These are phyloP conservation scores for Lophochroa leadbeateri DNA, from an alignment of 2,113 vertebrate genomes.

Conservation along the genomic window DNA sequence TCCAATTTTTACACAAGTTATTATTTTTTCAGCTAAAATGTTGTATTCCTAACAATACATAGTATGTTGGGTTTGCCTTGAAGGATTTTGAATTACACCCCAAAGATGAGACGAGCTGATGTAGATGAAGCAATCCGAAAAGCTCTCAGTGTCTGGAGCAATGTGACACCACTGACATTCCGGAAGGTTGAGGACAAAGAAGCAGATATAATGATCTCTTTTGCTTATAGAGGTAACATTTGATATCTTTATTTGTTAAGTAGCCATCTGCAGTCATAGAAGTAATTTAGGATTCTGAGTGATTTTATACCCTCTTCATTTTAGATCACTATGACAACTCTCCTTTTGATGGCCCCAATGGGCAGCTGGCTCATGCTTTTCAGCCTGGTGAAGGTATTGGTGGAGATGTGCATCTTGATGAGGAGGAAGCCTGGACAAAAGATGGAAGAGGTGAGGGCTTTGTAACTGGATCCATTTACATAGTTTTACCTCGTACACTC, in stretches of 20 bases:
- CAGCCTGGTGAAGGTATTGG: slow-evolving; percentile 85
- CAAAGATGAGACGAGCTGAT: slow-evolving; percentile 73
- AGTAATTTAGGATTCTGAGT: neutral
- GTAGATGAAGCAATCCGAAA: slow-evolving; percentile 76
- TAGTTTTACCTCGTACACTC: rapidly evolving
- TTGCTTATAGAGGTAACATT: slow-evolving; percentile 73
- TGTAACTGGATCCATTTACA: neutral
- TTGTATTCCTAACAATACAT: neutral
- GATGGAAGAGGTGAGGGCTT: slow-evolving; percentile 67
- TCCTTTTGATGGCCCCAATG: slow-evolving; percentile 89
- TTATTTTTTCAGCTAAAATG: neutral
- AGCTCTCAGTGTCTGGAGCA: slow-evolving; percentile 86
- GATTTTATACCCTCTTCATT: neutral
- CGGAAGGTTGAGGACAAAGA: slow-evolving; percentile 56
- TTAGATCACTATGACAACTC: slow-evolving; percentile 86
- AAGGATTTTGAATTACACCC: slow-evolving; percentile 86
- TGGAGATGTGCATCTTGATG: slow-evolving; percentile 91
- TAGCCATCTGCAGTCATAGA: neutral
- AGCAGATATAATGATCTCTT: slow-evolving; percentile 90
- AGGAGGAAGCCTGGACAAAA: slow-evolving; percentile 85
- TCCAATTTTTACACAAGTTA: neutral
- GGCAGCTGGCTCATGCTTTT: slow-evolving; percentile 89
- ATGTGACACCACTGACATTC: slow-evolving; percentile 82
- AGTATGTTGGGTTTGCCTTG: neutral
- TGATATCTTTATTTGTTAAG: rapidly evolving